phyloP scores from a whole-genome alignment of 1,140 invertebrate genomes.

The Orchestia grillus region DNA sequence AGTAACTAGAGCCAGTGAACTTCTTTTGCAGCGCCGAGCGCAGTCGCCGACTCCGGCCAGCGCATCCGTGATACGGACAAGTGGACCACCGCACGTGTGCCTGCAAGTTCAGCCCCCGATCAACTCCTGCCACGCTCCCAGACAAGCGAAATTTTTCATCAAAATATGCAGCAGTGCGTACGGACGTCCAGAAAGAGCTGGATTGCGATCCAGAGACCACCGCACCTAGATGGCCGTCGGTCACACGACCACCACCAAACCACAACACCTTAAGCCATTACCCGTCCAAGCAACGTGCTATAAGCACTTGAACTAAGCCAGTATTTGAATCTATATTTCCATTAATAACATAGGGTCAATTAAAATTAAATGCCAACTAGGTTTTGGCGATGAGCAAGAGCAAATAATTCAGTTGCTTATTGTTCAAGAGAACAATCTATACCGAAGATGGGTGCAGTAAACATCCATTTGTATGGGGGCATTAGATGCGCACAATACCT shows the following conservation, averaged over 20 bases:
- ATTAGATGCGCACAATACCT: slow-evolving; percentile 48
- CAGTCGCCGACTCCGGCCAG: not conserved
- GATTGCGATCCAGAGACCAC: not conserved
- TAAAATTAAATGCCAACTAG: slow-evolving; percentile 53
- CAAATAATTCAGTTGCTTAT: slow-evolving; percentile 46
- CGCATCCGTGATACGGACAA: not conserved
- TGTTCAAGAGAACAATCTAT: slow-evolving; percentile 49
- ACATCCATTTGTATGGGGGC: slow-evolving; percentile 51
- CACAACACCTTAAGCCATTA: not conserved
- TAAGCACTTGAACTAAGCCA: slow-evolving; percentile 32
- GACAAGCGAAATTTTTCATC: not conserved
- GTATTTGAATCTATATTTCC: slow-evolving; percentile 27
- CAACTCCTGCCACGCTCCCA: not conserved
- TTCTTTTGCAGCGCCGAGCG: not conserved
- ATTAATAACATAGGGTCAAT: slow-evolving; percentile 44
- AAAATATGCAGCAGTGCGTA: not conserved
- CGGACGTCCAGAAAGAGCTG: not conserved
- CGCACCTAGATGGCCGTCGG: not conserved
- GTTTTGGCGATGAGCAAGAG: slow-evolving; percentile 56
- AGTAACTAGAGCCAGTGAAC: not conserved
- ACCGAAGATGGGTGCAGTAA: slow-evolving; percentile 24
- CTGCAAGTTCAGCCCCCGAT: not conserved
- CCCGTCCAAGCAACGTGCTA: slow-evolving; percentile 31
- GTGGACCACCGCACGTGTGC: not conserved
- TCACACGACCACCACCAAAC: not conserved